These are phyloP conservation scores for Agrochola macilenta DNA, from an alignment of 2,888 invertebrate genomes.

Conservation along the genomic window DNA sequence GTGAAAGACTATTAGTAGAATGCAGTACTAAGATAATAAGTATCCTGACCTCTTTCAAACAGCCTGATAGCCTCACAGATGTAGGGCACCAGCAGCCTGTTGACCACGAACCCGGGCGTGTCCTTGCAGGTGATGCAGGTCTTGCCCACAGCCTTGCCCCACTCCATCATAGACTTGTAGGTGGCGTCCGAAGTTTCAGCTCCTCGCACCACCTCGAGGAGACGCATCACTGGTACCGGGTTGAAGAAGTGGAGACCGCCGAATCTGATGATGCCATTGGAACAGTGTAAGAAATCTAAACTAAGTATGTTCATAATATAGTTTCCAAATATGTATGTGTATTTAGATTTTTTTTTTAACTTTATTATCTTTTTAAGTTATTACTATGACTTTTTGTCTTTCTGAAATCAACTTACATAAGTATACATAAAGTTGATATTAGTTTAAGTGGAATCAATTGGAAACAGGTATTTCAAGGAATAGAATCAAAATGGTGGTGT, in stretches of 20 bases:
- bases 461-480: background rate
- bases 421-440: background rate
- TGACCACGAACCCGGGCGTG: conserved; percentile 98
- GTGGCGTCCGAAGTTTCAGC: conserved; percentile 95
- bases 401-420: background rate
- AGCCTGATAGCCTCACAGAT: conserved; percentile 95
- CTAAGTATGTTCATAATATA: background rate
- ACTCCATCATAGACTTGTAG: conserved; percentile 93
- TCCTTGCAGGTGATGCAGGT: conserved; percentile 97
- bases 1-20: background rate
- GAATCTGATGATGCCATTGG: conserved; percentile 82
- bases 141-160: conserved; percentile 96
- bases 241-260: conserved; percentile 98
- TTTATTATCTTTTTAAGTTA: background rate
- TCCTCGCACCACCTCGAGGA: conserved; percentile 95
- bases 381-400: background rate
- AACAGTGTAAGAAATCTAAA: background rate
- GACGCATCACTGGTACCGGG: conserved; percentile 97
- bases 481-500: background rate
- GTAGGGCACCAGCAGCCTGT: conserved; percentile 96
- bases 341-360: too few relatives aligned
- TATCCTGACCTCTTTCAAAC: conserved; percentile 93
- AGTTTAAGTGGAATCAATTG: background rate
- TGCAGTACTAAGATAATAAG: background rate
- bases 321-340: background rate